Evolutionary conservation across 2,888 invertebrate genomes (phyloP), one percentile per base, ranked within the genome.

Genomic region (Lasioglossum malachurum): DNA sequence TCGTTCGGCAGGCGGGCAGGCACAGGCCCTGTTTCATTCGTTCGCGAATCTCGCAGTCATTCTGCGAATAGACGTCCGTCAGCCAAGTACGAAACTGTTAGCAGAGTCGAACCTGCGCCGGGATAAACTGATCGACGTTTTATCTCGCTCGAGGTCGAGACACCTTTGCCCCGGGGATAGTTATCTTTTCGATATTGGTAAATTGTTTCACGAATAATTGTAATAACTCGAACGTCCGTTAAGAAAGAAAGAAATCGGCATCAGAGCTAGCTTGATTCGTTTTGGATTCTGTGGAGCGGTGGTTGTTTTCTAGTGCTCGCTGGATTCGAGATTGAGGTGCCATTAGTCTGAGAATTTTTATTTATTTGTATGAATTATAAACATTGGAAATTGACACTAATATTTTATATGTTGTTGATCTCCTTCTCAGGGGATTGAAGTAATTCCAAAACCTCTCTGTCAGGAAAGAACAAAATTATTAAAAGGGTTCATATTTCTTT

Each of bases 51-150:
- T 82, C 87, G 84, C 89, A 76, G 86, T 86, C 84, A 87, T 86
- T 87, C 85, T 73, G 78, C 80, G 81, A 80, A 87, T 89, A 86
- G 89, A 84, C 85, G 83, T 87, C 78, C 84, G 75, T 78, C 78
- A 86, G 86, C 89, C 88, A 90, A 87, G 86, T 79, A 89, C 84
- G 82, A 84, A 90, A 89, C 83, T 60, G 76, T 46, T 82, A 60
- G 35, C 82, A 73, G 75, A 75, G 69, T 67, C 31, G 31, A 31
- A 67, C 35, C 2, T 31, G 31, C 19, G 8, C 10, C 31, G 16
- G 16, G 67, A 31, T 44, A 7, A 31, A 8, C 35, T 27, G 60
- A 67, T 67, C 19, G 35, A 31, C 16, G 35, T 16, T 67, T 3
- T 8, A 35, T 31, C 31, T 31, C 35, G 67, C 3, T 67, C 35